Conservation (phyloP, 2,888 invertebrate genomes). For the Ypsolopha sequella region DNA sequence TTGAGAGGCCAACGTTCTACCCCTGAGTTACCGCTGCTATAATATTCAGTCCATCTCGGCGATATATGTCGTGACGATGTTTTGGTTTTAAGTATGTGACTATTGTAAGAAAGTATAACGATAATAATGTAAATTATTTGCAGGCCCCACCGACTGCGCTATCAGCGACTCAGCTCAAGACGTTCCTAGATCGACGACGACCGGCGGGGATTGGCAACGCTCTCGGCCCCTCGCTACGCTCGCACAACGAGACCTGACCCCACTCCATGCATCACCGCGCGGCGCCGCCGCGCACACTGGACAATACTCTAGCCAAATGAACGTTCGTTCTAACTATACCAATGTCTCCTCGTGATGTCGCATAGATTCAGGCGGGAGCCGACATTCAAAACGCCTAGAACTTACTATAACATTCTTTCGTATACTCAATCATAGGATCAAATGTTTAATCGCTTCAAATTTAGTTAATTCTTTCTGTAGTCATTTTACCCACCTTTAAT, state of each 20-base stretch:
- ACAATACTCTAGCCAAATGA: no score
- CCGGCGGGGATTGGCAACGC: conserved; percentile 52
- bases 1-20: no score
- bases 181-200: conserved; percentile 57
- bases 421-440: not conserved
- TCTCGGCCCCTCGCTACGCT: conserved; percentile 36
- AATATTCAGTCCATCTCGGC: no score
- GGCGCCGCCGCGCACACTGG: not conserved
- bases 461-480: conserved; percentile 33
- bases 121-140: no score
- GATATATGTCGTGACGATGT: no score
- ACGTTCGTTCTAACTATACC: no score
- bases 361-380: no score
- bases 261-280: not conserved
- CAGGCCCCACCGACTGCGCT: conserved; percentile 40
- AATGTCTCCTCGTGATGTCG: no score
- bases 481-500: conserved; percentile 59
- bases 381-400: not conserved
- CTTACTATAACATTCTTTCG: not conserved
- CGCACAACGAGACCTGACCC: conserved; percentile 52
- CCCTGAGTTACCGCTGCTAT: no score
- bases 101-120: not conserved
- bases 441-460: not conserved
- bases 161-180: conserved; percentile 48
- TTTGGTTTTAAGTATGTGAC: not conserved